phyloP scores from a whole-genome alignment of 2,888 invertebrate species.

The Cantharis rufa region DNA sequence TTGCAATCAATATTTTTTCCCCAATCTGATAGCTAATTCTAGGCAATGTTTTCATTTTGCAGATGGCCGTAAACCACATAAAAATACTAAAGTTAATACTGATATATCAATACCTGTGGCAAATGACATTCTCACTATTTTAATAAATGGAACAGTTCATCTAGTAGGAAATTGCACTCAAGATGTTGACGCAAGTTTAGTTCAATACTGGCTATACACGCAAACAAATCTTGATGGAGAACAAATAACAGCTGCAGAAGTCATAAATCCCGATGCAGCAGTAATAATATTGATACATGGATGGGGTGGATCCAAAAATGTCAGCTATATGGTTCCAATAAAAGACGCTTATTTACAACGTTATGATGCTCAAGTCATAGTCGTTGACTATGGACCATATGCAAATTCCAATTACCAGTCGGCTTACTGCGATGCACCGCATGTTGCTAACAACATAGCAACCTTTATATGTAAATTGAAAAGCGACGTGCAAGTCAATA shows the following conservation, averaged over 20 bases:
- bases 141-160: slow-evolving; percentile 1
- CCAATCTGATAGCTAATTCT: too few relatives aligned
- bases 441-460: background rate
- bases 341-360: background rate
- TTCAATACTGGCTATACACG: background rate
- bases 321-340: background rate
- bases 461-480: background rate
- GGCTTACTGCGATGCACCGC: background rate
- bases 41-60: background rate
- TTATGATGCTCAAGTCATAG: background rate
- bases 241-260: background rate
- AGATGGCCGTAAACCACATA: background rate
- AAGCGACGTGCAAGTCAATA: background rate
- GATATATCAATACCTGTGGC: background rate
- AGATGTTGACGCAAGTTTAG: background rate
- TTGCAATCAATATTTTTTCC: too few relatives aligned
- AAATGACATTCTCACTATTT: background rate
- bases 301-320: background rate
- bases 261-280: background rate
- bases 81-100: background rate
- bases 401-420: background rate
- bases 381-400: background rate
- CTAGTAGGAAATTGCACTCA: background rate
- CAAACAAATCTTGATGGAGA: background rate
- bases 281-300: background rate